These are phyloP conservation scores for Henricia sp. DNA, from an alignment of 53 echinoderm and acorn worm species.

Conservation along the genomic window DNA sequence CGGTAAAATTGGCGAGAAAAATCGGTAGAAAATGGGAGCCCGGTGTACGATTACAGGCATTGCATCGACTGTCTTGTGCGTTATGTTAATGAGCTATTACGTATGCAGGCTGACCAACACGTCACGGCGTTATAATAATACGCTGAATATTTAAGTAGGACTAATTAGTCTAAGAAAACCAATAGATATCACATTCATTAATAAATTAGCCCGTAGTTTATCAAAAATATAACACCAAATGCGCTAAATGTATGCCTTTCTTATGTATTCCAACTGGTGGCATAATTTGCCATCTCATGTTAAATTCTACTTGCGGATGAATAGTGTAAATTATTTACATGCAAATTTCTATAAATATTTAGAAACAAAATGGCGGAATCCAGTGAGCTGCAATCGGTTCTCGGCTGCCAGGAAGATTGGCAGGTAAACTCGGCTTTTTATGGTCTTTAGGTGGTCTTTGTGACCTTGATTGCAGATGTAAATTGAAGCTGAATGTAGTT, in stretches of 20 bases:
- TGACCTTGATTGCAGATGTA: too few relatives aligned
- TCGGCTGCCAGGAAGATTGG: conserved; percentile 9
- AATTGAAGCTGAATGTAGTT: too few relatives aligned
- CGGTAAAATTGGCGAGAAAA: conserved; percentile 59
- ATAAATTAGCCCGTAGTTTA: too few relatives aligned
- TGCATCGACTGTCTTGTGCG: conserved; percentile 63
- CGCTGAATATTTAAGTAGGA: conserved; percentile 57
- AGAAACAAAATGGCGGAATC: conserved; percentile 64
- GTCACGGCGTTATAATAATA: conserved; percentile 54
- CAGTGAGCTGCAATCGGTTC: neutral
- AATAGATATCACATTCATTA: neutral
- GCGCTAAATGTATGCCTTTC: too few relatives aligned
- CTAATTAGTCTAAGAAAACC: conserved; percentile 24
- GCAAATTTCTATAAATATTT: conserved; percentile 58
- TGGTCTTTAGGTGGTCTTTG: too few relatives aligned
- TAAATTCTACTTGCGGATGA: conserved; percentile 60
- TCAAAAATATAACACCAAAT: too few relatives aligned
- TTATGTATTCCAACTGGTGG: neutral
- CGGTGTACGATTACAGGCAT: conserved; percentile 79
- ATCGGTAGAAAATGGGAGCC: conserved; percentile 67
- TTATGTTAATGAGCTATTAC: conserved; percentile 63
- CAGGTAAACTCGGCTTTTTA: conserved; percentile 44
- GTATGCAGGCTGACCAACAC: conserved; percentile 50
- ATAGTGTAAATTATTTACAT: conserved; percentile 64
- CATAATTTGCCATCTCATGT: conserved; percentile 36